phyloP scores from a whole-genome alignment of 2,888 invertebrate species.

The Pollenia angustigena region DNA sequence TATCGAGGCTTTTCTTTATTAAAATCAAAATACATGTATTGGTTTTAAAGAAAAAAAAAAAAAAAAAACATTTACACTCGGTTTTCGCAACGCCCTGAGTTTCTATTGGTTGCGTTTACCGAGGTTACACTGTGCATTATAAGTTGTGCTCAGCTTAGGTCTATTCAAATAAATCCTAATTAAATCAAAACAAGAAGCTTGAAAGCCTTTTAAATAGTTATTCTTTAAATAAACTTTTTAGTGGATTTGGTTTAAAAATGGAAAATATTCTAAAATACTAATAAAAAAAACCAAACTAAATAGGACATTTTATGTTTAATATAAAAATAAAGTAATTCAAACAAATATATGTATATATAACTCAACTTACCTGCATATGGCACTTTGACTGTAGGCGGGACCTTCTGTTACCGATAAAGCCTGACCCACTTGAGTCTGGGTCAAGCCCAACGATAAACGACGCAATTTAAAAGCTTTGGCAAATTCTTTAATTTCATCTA shows the following conservation, averaged over 20 bases:
- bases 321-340: slow-evolving; percentile 36
- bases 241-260: no score
- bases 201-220: no score
- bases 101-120: no score
- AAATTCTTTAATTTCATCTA: slow-evolving; percentile 99
- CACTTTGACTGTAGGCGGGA: slow-evolving; percentile 99
- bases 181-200: no score
- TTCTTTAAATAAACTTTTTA: background rate
- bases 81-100: no score
- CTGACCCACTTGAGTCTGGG: slow-evolving; percentile 99
- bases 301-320: slow-evolving; percentile 59
- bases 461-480: slow-evolving; percentile 98
- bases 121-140: no score
- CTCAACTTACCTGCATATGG: slow-evolving; percentile 96
- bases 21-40: no score
- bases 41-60: no score
- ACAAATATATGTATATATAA: slow-evolving; percentile 2
- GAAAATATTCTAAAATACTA: background rate
- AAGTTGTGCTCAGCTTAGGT: no score
- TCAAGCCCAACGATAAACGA: slow-evolving; percentile 95
- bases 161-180: no score
- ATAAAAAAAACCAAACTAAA: background rate
- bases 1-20: no score
- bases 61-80: no score
- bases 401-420: slow-evolving; percentile 98